Evolutionary conservation across 2,888 invertebrate species (phyloP), one percentile per base, ranked within the genome.

Genomic region (Drosophila sordidapex): DNA sequence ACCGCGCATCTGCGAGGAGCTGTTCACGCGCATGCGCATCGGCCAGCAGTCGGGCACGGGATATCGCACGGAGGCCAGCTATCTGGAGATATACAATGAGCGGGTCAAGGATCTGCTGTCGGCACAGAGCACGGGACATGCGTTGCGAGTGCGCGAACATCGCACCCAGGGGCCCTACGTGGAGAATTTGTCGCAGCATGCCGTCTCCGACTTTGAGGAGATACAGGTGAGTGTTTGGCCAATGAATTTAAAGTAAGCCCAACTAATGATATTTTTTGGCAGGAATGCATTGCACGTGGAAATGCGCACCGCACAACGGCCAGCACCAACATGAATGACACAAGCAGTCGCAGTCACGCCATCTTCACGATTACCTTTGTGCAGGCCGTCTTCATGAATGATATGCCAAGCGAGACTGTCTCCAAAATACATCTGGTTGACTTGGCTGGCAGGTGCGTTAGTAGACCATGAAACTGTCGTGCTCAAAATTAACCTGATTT

Each of bases 291-390:
- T 95, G 94, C 95, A 81, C 95, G 96, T 83, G 97, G 97, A 76
- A 97, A 97, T 94, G 94, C 95, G 72, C 96, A 96, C 91, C 95
- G 98, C 80, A 97, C 97, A 29, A 97, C 97, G 4, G 97, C 97
- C 52, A 96, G 97, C 87, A 98, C 98, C 68, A 97, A 97, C 92
- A 98, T 98, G 97, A 98, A 98, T 94, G 97, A 97, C 93, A 97
- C 97, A 83, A 97, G 97, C 93, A 97, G 97, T 91, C 95, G 98
- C 89, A 97, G 97, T 94, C 98, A 98, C 94, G 97, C 97, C 79
- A 97, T 98, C 91, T 97, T 98, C 93, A 97, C 97, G 59, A 96
- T 98, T 93, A 97, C 96, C 38, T 97, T 97, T 94, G 96, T 97
- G 74, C 97, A 97, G 93, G 97, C 97, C 58, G 96, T 96, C 84